Evolutionary conservation across 1,140 invertebrate genomes (phyloP).

Genomic region (Hylaeus anthracinus): DNA sequence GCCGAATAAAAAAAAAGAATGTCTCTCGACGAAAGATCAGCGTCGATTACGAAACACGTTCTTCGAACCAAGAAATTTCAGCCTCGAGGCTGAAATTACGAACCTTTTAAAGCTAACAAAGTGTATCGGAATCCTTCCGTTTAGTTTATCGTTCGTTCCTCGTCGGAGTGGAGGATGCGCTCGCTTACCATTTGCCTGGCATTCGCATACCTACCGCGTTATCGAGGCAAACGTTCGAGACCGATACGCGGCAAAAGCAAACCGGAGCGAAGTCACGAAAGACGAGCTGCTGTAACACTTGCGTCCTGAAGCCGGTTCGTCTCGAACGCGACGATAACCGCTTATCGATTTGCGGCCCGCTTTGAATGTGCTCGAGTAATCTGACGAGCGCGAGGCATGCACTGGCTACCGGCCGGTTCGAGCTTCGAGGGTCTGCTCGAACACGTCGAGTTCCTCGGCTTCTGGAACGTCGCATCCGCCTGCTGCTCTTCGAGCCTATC

Average conservation of each 20-base stretch:
- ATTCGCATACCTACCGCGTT: conserved; percentile 47
- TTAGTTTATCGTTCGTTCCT: conserved; percentile 11
- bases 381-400: conserved; percentile 69
- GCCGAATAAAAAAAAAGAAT: background rate
- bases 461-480: conserved; percentile 19
- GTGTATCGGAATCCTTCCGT: background rate
- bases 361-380: conserved; percentile 73
- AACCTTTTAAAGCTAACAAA: conserved; percentile 8
- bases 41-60: background rate
- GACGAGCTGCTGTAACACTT: conserved; percentile 19
- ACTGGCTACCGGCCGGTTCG: conserved; percentile 57
- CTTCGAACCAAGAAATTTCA: background rate
- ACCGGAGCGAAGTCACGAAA: conserved; percentile 3
- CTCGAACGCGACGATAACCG: conserved; percentile 53
- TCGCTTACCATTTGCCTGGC: too few relatives aligned
- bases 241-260: conserved; percentile 34
- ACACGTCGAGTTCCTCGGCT: conserved; percentile 57
- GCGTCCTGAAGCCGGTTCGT: conserved; percentile 8
- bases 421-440: conserved; percentile 62
- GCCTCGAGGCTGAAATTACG: background rate
- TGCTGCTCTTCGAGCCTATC: conserved; percentile 10
- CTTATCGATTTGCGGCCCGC: conserved; percentile 72
- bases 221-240: conserved; percentile 47
- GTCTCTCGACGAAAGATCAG: background rate
- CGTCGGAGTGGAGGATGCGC: background rate